Base-by-base conservation (phyloP, 1,140 invertebrate genomes). In the Bombus affinis region DNA sequence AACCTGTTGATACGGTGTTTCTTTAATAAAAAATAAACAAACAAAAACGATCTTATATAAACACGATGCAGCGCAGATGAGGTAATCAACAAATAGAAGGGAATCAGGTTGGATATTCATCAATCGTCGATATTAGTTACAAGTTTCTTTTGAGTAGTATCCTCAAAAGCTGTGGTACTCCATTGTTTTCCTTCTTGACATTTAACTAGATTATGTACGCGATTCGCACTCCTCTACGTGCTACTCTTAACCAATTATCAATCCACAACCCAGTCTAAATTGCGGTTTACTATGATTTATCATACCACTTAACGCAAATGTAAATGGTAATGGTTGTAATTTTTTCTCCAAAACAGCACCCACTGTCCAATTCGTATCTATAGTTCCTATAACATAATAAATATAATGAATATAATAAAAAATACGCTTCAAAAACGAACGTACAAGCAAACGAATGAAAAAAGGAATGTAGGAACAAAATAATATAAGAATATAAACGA, bases 361-460 rank as follows among this genome's bases (percentile, higher is more conserved):
- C 59, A 99, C 97, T 83, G 97, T 98, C 98, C 98, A 99, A 95
- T 99, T 99, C 74, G 98, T 98, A 95, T 99, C 99, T 66, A 99
- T 95, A 93, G 98, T 97, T 92, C 98, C 98, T 98, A 94, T 39
- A 96, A 53, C 8, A 53, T 53, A 53, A 53, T 53, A 53, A 53
- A 53, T 53, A 53, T 18, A 62, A 96, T 44, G 39, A 86, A 83
- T 47, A 53, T 53, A 62, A 96, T 44, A 39, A 86, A 83, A 83
- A 82, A 71, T 39, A 3, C 2, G 1, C 15, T 66, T 66, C 15
- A 2, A 32, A 35, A 66, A 22, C 35, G 15, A 66, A 66, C 15
- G n/a, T 9, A 68, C 35, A 18, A 22, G 35, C 18, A 22, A 68
- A 68, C 18, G 6, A 22, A 66, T 6, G n/a, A 68, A 35, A 18